Evolutionary conservation across 2,797 vertebrate species (phyloP).

Genomic region (Sebastolobus altivelis): DNA sequence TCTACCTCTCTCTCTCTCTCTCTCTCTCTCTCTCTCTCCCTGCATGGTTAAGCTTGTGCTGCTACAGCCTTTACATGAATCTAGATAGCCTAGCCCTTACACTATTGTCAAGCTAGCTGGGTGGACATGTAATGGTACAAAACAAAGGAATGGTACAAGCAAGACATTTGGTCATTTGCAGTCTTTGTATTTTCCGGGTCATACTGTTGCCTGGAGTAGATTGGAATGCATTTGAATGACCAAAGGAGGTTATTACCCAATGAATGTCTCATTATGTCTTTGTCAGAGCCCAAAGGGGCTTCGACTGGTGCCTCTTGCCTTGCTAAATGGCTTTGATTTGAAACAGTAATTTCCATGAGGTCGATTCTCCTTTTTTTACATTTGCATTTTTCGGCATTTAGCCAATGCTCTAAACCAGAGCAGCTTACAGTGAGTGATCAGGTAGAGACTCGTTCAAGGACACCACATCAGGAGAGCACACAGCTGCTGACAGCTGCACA

Average conservation of each 20-base stretch:
- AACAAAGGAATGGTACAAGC: constrained; percentile 5
- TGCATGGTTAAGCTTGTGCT: background rate
- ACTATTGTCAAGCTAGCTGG: background rate
- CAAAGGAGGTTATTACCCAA: constrained; percentile 60
- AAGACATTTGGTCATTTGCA: constrained; percentile 39
- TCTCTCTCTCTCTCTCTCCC: background rate
- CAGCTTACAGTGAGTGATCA: constrained; percentile 14
- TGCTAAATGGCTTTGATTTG: constrained; percentile 46
- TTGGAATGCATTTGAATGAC: constrained; percentile 51
- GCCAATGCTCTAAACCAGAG: constrained; percentile 7
- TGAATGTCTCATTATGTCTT: constrained; percentile 56
- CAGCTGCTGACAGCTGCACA: constrained; percentile 18
- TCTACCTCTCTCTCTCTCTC: background rate
- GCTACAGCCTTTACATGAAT: background rate
- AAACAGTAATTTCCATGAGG: constrained; percentile 46
- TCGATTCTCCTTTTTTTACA: constrained; percentile 35
- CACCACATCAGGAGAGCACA: constrained; percentile 12
- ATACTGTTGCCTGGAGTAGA: constrained; percentile 37
- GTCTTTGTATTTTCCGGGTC: constrained; percentile 43
- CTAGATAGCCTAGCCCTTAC: background rate
- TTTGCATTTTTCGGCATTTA: constrained; percentile 44
- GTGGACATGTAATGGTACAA: background rate
- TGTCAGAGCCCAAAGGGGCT: constrained; percentile 38
- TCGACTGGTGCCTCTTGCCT: constrained; percentile 31
- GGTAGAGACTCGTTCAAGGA: constrained; percentile 32